phyloP scores from a whole-genome alignment of 2,888 invertebrate genomes.

The Leucophenga montana region DNA sequence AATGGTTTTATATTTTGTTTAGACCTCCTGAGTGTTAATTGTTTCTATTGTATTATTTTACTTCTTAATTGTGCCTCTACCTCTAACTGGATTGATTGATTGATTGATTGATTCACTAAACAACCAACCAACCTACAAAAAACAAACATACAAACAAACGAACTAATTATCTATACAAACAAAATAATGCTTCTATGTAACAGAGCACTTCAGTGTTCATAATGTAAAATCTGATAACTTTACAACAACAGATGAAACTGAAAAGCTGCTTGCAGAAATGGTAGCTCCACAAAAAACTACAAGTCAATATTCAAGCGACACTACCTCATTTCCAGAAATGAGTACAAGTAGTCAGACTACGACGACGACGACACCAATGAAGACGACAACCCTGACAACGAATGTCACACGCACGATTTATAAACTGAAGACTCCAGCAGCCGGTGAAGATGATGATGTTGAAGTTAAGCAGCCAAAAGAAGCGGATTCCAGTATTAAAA shows the following conservation, averaged over 20 bases:
- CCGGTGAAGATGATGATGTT: neutral
- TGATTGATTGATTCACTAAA: constrained; percentile 13
- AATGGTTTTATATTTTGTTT: constrained; percentile 4
- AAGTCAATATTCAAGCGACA: constrained; percentile 60
- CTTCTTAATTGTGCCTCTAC: constrained; percentile 50
- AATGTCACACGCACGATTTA: constrained; percentile 54
- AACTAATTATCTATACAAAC: constrained; percentile 23
- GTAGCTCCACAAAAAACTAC: constrained; percentile 49
- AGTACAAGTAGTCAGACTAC: constrained; percentile 68
- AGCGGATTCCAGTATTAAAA: constrained; percentile 17
- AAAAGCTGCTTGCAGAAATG: constrained; percentile 65
- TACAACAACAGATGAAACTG: constrained; percentile 67
- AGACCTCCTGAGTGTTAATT: constrained; percentile 56
- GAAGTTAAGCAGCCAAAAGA: neutral
- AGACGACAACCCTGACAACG: constrained; percentile 47
- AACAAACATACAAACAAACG: constrained; percentile 10
- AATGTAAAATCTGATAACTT: constrained; percentile 60
- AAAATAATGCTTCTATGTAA: constrained; percentile 47
- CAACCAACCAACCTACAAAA: constrained; percentile 1
- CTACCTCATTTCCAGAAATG: constrained; percentile 72
- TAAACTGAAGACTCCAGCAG: neutral
- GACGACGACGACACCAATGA: constrained; percentile 52
- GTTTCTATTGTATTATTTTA: constrained; percentile 64
- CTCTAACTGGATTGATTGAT: constrained; percentile 39
- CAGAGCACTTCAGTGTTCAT: constrained; percentile 72